Evolutionary conservation across 2,888 invertebrate genomes (phyloP).

Genomic region (Myopa testacea): DNA sequence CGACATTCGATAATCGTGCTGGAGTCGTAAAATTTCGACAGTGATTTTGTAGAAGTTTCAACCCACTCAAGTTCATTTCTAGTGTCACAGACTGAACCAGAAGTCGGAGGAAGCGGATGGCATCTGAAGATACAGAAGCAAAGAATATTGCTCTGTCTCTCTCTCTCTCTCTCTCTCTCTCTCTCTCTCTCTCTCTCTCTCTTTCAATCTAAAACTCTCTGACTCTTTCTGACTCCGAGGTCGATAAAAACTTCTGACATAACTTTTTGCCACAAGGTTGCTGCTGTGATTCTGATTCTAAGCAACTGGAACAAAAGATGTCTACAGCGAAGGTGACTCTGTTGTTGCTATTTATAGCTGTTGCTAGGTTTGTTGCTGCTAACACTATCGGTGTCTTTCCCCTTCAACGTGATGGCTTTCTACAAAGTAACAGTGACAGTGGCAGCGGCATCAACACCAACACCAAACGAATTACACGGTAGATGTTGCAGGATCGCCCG

Average conservation of each 20-base stretch:
- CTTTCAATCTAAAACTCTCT: not conserved
- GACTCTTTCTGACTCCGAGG: not conserved
- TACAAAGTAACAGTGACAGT: not conserved
- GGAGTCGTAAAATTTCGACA: too few species aligned
- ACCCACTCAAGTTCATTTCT: too few species aligned
- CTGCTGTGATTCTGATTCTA: not conserved
- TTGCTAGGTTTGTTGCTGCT: not conserved
- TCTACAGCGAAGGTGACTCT: not conserved
- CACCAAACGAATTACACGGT: not conserved
- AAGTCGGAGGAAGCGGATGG: too few species aligned
- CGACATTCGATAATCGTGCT: too few species aligned
- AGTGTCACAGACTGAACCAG: too few species aligned
- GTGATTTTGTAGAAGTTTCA: too few species aligned
- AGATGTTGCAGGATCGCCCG: constrained; percentile 20
- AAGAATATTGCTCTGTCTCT: too few species aligned
- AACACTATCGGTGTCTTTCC: not conserved
- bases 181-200: not conserved
- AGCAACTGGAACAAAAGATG: not conserved
- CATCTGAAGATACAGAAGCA: too few species aligned
- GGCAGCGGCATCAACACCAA: not conserved
- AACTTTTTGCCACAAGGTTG: too few species aligned
- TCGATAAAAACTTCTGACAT: too few species aligned
- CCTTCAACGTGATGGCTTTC: not conserved
- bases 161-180: too few species aligned
- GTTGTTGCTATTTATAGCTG: not conserved